A percentile compares a stretch with the other conserved stretches of the same genome.
Evolutionary conservation across 2,888 invertebrate genomes (phyloP).

Genomic region (Chrysolina americana): DNA sequence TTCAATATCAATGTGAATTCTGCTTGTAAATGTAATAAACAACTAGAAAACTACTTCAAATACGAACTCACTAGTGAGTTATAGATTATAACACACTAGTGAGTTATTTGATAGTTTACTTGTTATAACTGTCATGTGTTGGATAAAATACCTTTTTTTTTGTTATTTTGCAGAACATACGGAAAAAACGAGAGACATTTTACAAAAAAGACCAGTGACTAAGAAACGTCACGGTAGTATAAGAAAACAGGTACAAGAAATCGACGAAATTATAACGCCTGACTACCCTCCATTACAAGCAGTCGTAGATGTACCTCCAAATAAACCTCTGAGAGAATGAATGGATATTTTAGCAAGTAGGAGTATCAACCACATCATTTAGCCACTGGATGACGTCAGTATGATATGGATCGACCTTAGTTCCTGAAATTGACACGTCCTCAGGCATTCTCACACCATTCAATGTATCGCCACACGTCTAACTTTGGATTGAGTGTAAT

Average conservation of each 20-base stretch:
- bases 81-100: too few relatives aligned
- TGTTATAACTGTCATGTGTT: too few relatives aligned
- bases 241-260: background rate
- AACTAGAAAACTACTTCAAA: too few relatives aligned
- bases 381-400: background rate
- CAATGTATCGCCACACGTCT: too few relatives aligned
- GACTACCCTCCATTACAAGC: background rate
- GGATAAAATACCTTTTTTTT: background rate
- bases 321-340: background rate
- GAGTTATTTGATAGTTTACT: too few relatives aligned
- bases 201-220: background rate
- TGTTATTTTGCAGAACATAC: background rate
- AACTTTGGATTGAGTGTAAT: too few relatives aligned
- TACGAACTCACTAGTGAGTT: too few relatives aligned
- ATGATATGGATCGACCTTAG: too few relatives aligned
- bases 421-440: too few relatives aligned
- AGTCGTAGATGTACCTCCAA: conserved; percentile 11
- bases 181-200: background rate
- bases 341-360: background rate
- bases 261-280: background rate
- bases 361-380: background rate
- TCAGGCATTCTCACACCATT: too few relatives aligned
- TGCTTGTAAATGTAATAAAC: too few relatives aligned
- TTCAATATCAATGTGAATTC: too few relatives aligned
- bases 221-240: background rate